A percentile compares a stretch with the other conserved stretches of the same genome.
Evolutionary conservation across 2,113 vertebrate genomes (phyloP).

Genomic region (Apteryx owenii): DNA sequence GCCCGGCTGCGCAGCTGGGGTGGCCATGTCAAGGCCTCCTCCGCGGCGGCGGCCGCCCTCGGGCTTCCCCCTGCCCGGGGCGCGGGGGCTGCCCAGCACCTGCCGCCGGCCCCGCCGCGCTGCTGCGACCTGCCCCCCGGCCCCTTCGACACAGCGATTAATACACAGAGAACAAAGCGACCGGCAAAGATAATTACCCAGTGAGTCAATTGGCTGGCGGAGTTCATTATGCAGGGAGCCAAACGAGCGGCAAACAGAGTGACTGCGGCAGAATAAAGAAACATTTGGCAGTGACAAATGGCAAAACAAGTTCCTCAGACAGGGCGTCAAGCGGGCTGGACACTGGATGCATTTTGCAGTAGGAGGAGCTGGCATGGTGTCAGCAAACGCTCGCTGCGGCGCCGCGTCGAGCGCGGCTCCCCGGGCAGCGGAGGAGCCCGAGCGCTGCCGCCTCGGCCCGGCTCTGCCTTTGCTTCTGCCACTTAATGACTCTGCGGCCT

Average conservation of each 20-base stretch:
- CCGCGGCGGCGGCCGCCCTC: accelerated
- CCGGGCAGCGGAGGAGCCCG: background rate
- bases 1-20: background rate
- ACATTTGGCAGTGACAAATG: constrained; percentile 65
- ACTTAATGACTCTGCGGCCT: accelerated
- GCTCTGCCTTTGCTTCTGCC: background rate
- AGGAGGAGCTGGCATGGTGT: background rate
- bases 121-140: background rate
- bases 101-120: background rate
- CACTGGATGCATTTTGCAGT: background rate
- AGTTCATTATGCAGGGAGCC: constrained; percentile 62
- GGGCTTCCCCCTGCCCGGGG: accelerated
- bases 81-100: background rate
- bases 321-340: constrained; percentile 20
- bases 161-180: constrained; percentile 20
- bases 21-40: background rate
- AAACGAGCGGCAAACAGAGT: constrained; percentile 40
- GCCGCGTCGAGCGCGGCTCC: background rate
- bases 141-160: constrained; percentile 23
- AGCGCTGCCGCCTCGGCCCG: background rate
- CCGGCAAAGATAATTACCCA: constrained; percentile 63
- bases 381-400: background rate
- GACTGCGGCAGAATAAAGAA: constrained; percentile 48
- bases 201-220: constrained; percentile 67
- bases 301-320: constrained; percentile 36